These are phyloP conservation scores for Oxycera nigricornis DNA, from an alignment of 2,888 invertebrate genomes.

Conservation along the genomic window DNA sequence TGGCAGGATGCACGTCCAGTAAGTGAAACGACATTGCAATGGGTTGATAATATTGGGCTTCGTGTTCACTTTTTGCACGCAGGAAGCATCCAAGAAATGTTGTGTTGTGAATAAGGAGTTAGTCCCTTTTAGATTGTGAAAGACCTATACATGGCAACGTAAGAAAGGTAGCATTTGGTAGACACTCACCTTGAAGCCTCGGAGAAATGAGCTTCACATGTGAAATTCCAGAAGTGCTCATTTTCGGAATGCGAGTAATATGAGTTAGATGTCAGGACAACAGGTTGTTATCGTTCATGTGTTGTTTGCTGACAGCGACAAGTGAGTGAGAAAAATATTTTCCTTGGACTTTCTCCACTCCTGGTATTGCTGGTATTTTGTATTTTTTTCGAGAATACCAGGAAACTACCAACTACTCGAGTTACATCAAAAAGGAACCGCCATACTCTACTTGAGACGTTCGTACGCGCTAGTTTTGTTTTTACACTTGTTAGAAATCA, in stretches of 20 bases:
- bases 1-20: slow-evolving; percentile 1
- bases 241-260: slow-evolving; percentile 34
- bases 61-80: not conserved
- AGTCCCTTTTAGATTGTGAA: too few species aligned
- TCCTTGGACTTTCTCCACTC: slow-evolving; percentile 10
- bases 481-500: slow-evolving; percentile 36
- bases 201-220: not conserved
- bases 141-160: too few species aligned
- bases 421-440: slow-evolving; percentile 48
- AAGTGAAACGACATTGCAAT: not conserved
- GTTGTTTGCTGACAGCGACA: slow-evolving; percentile 40
- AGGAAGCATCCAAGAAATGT: not conserved
- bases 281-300: slow-evolving; percentile 39
- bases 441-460: not conserved
- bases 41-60: not conserved
- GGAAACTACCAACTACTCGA: slow-evolving; percentile 48
- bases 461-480: slow-evolving; percentile 27
- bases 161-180: not conserved
- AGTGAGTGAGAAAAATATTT: slow-evolving; percentile 40
- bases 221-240: slow-evolving; percentile 13
- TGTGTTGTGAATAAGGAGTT: too few species aligned
- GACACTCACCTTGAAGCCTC: not conserved
- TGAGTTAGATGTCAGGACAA: slow-evolving; percentile 28
- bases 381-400: slow-evolving; percentile 45
- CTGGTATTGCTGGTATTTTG: not conserved